Conservation (phyloP, 2,888 invertebrate species). For the Eupithecia subumbrata region DNA sequence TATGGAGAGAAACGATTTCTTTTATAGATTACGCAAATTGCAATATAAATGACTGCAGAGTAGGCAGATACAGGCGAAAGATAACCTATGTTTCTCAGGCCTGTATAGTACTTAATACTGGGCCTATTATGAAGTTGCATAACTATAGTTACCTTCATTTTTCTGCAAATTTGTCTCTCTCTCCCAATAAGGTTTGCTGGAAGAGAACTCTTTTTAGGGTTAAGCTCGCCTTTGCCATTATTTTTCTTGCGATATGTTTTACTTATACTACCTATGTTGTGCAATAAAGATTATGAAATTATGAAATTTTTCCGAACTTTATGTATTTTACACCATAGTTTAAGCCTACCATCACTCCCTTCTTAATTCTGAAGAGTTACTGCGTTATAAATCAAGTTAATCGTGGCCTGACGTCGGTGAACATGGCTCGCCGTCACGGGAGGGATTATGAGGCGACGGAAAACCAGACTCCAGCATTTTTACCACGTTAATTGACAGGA, state of each 20-base stretch:
- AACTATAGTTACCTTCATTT: too few relatives aligned
- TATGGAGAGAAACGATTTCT: not conserved
- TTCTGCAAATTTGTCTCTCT: too few relatives aligned
- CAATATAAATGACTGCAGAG: not conserved
- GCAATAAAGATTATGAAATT: too few relatives aligned
- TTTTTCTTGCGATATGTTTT: too few relatives aligned
- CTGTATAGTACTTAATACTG: too few relatives aligned
- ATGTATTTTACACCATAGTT: slow-evolving; percentile 46
- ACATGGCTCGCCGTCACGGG: slow-evolving; percentile 42
- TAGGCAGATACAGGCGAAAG: not conserved
- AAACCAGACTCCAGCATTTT: slow-evolving; percentile 23
- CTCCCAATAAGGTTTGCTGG: too few relatives aligned
- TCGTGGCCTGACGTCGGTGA: slow-evolving; percentile 53
- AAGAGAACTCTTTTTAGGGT: too few relatives aligned
- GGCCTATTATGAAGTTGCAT: too few relatives aligned
- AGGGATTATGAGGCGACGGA: slow-evolving; percentile 34
- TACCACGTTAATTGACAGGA: slow-evolving; percentile 21
- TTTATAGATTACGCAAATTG: not conserved
- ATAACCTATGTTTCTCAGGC: not conserved
- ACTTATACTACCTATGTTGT: too few relatives aligned
- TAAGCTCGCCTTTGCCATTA: too few relatives aligned
- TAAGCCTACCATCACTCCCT: slow-evolving; percentile 42
- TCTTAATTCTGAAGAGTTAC: slow-evolving; percentile 49
- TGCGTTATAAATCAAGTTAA: slow-evolving; percentile 59
- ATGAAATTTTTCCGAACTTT: slow-evolving; percentile 20